phyloP scores from a whole-genome alignment of 2,797 vertebrate genomes.

The Sebastes paucispinis region DNA sequence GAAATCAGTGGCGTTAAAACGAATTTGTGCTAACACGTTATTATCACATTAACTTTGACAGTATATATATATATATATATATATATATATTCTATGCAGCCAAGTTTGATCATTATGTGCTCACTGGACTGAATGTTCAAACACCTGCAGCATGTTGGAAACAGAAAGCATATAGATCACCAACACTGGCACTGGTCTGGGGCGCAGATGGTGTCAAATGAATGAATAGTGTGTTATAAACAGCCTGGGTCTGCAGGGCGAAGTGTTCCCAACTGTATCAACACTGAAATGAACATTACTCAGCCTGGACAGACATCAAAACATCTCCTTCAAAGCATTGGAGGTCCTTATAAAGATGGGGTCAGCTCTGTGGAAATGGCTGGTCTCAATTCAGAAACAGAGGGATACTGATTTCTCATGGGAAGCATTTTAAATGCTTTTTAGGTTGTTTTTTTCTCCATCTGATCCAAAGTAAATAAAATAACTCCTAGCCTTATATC shows the following conservation, averaged over 20 bases:
- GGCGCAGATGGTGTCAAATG: constrained; percentile 30
- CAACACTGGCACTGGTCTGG: constrained; percentile 8
- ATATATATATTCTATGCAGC: background rate
- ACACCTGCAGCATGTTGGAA: constrained; percentile 23
- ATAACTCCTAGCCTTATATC: background rate
- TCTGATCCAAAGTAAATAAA: background rate
- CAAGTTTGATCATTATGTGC: background rate
- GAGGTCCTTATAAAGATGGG: background rate
- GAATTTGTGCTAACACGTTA: too few species aligned
- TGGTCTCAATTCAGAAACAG: constrained; percentile 9
- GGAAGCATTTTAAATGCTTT: constrained; percentile 1
- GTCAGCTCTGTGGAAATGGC: background rate
- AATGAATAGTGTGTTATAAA: constrained; percentile 28
- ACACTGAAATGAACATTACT: constrained; percentile 43
- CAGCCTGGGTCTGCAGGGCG: constrained; percentile 16
- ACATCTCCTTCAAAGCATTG: constrained; percentile 27
- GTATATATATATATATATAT: too few species aligned
- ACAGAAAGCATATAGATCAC: constrained; percentile 17
- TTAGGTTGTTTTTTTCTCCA: background rate
- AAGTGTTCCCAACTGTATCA: constrained; percentile 44
- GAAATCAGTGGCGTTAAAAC: too few species aligned
- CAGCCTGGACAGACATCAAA: constrained; percentile 20
- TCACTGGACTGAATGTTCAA: background rate
- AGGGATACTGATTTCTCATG: background rate
- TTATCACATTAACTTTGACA: too few species aligned